Base-by-base conservation (phyloP, 2,888 invertebrate species). In the Spilosoma lubricipeda region DNA sequence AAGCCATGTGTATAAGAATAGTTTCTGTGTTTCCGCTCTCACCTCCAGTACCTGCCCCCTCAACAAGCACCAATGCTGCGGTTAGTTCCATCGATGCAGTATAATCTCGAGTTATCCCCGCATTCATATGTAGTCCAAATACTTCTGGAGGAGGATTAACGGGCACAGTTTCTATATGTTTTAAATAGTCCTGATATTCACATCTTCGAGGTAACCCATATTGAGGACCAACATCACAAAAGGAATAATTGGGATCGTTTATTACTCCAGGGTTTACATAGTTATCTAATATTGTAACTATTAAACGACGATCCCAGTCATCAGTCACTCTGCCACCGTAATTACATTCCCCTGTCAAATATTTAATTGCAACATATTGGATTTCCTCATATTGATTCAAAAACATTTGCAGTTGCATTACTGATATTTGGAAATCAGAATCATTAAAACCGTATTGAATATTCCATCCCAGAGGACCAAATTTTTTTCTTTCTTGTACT, bases 291-390 rank as follows among this genome's bases (percentile, higher is more conserved):
- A 98, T 97, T 18, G 98, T 98, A 64, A 97, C 96, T 27, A 98
- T 97, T 81, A 97, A 96, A 81, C 98, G 96, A 77, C 98, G 96
- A 91, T 98, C 98, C 97, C 98, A 97, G 87, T 98, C 98, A 87
- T 98, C 98, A 0, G 98, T 98, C 1, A 98, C 98, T 86, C 98
- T 95, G 33, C 98, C 98, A 20, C 98, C 98, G 87, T 98, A 98
- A 94, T 98, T 98, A 90, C 99, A 99, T 93, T 99, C 99, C 0
- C 99, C 98, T 15, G 98, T 98, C 89, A 99, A 95, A 93, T 99
- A 99, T 68, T 97, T 96, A 82, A 99, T 97, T 27, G 99, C 99
- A 79, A 98, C 98, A 85, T 97, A 98, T 56, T 98, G 98, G 72
- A 98, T 97, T 80, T 97, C 97, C 67, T 97, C 96, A 87, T 97